Base-by-base conservation (phyloP, 2,888 invertebrate species). In the Nebria salina region DNA sequence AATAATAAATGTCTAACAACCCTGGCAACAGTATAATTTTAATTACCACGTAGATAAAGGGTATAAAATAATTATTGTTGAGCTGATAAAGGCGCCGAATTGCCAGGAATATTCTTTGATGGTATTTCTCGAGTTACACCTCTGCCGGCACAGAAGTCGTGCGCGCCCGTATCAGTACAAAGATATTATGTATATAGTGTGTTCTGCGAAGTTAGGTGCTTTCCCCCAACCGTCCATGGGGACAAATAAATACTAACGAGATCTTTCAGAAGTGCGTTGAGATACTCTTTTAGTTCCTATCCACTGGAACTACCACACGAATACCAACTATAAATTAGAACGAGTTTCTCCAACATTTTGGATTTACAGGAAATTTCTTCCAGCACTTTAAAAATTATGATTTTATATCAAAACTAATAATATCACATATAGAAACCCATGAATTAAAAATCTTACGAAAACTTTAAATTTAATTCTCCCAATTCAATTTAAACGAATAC, bases 221-320 rank as follows among this genome's bases (percentile, higher is more conserved):
- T 25, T 42, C 25, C 70, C 15, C 20, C 42, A 42, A 75, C 84
- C 3, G 83, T 87, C 87, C 88, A 86, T 83, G 83, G 88, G 88
- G 89, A 88, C 86, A 87, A 87, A 88, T 89, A 89, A 89, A 89
- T 88, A 89, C 89, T 88, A 88, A 88, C 88, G 88, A 88, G 88
- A 88, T 87, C 87, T 88, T 87, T 87, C 87, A 86, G 87, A 86
- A 54, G 54, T 54, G 54, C 54, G 54, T 54, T 54, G 54, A 54
- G 54, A 54, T 54, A 54, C 54, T 11, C 54, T 54, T 54, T 54
- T 54, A 8, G 6, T 54, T 11, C 54, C 54, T 54, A 54, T 54
- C 54, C 54, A 11, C 54, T 54, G 13, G 13, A 6, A 34, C 34
- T 34, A 34, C 34, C 34, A 34, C 34, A 34, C 34, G 34, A 34